Percentiles rank a stretch among this genome's conserved stretches.
Evolutionary conservation across 1,140 invertebrate species (phyloP).

Genomic region (Lordiphosa clarofinis): DNA sequence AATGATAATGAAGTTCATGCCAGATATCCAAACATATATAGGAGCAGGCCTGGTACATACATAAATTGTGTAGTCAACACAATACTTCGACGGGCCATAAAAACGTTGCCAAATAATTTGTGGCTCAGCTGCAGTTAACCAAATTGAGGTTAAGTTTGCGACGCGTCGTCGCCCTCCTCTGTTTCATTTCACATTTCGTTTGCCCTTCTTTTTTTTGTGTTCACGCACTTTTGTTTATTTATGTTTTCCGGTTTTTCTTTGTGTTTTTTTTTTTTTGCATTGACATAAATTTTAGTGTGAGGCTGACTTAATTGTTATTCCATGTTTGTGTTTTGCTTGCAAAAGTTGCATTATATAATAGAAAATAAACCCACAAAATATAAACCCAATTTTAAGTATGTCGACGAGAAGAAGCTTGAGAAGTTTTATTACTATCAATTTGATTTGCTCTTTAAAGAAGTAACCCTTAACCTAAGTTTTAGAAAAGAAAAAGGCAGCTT

Average conservation of each 20-base stretch:
- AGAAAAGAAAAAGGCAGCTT: no score
- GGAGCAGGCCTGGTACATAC: not conserved
- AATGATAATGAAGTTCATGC: constrained; percentile 75
- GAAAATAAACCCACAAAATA: no score
- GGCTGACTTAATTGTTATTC: constrained; percentile 60
- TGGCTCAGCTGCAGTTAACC: constrained; percentile 58
- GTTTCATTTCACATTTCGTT: constrained; percentile 40
- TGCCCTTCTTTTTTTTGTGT: constrained; percentile 35
- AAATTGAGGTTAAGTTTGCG: constrained; percentile 69
- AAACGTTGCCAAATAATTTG: constrained; percentile 75
- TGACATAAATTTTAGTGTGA: constrained; percentile 45
- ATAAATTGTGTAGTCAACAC: constrained; percentile 52
- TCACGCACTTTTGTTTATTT: constrained; percentile 51
- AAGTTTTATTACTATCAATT: no score
- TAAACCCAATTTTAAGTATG: no score
- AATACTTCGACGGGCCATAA: constrained; percentile 60
- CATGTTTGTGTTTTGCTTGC: constrained; percentile 29
- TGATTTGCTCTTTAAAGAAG: no score
- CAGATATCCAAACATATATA: constrained; percentile 32
- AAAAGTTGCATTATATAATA: constrained; percentile 46
- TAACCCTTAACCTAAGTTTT: no score
- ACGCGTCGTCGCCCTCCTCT: constrained; percentile 29
- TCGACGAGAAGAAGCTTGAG: no score
- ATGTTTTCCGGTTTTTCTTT: constrained; percentile 40
- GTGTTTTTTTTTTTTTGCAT: constrained; percentile 49